These are phyloP conservation scores for Dermatophagoides farinae DNA, from an alignment of 1,140 invertebrate species.

Conservation along the genomic window DNA sequence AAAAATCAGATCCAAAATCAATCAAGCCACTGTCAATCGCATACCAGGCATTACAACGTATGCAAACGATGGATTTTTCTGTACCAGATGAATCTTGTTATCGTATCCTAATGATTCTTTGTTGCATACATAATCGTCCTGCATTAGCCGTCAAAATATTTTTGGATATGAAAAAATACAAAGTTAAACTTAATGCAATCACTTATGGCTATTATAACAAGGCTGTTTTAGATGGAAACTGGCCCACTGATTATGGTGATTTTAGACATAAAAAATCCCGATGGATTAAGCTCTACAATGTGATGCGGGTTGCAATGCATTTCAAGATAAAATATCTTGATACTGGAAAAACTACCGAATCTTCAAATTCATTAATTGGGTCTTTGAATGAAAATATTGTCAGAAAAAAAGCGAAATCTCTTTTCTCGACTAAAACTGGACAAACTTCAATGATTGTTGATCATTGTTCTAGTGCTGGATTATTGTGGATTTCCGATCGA, in stretches of 20 bases:
- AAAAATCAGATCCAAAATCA: conserved; percentile 28
- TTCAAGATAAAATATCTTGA: conserved; percentile 20
- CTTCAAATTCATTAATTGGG: too few relatives aligned
- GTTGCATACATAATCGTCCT: conserved; percentile 78
- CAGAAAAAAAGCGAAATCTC: too few relatives aligned
- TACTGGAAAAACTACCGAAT: not conserved
- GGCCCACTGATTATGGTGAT: conserved; percentile 67
- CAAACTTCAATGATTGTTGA: not conserved
- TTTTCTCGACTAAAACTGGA: too few relatives aligned
- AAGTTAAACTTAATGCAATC: conserved; percentile 85
- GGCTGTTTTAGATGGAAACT: conserved; percentile 75
- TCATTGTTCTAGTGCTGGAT: not conserved
- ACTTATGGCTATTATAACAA: conserved; percentile 76
- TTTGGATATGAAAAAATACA: conserved; percentile 82
- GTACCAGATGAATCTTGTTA: conserved; percentile 92
- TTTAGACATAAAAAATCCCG: conserved; percentile 38
- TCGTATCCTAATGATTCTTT: conserved; percentile 92
- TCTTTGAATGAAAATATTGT: too few relatives aligned
- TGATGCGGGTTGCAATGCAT: conserved; percentile 68
- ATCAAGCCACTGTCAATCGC: conserved; percentile 51
- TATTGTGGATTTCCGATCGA: not conserved
- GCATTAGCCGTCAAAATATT: conserved; percentile 81
- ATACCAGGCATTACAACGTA: conserved; percentile 62
- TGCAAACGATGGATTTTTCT: conserved; percentile 52
- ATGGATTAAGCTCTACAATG: conserved; percentile 84